phyloP scores from a whole-genome alignment of 2,888 invertebrate species.

The Melanotus villosus region DNA sequence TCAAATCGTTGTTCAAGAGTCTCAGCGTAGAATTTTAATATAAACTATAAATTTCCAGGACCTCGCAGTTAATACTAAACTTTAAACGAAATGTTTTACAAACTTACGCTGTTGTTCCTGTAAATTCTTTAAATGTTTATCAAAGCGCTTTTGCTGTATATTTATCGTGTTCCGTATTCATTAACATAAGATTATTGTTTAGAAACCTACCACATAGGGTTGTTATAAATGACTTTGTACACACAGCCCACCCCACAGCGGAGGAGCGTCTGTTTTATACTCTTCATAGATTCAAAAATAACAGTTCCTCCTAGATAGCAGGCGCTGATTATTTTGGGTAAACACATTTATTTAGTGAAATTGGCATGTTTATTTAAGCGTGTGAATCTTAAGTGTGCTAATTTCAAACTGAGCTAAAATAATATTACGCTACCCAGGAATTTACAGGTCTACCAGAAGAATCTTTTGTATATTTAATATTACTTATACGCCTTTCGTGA shows the following conservation, averaged over 20 bases:
- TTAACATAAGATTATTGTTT: conserved; percentile 31
- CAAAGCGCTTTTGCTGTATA: neutral
- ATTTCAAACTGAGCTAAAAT: too few species aligned
- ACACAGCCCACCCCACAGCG: conserved; percentile 1
- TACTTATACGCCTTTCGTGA: too few species aligned
- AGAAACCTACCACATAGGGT: conserved; percentile 28
- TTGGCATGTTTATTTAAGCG: too few species aligned
- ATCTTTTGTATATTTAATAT: too few species aligned
- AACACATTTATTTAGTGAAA: too few species aligned
- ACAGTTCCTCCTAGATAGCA: too few species aligned
- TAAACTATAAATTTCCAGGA: conserved; percentile 22
- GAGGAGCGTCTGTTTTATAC: conserved; percentile 17
- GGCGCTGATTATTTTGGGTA: too few species aligned
- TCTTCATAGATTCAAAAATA: neutral
- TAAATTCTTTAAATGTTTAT: conserved; percentile 12
- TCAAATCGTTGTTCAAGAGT: conserved; percentile 27
- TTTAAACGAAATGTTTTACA: conserved; percentile 10
- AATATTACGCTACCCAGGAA: too few species aligned
- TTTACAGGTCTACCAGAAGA: too few species aligned
- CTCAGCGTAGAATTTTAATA: conserved; percentile 30
- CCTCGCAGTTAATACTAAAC: neutral
- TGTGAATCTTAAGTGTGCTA: too few species aligned
- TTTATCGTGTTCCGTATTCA: conserved; percentile 14
- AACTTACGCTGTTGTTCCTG: conserved; percentile 2
- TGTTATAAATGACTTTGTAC: conserved; percentile 27